Percentiles rank a stretch among this genome's conserved stretches.
Conservation (phyloP, 2,888 invertebrate species). For the Chesias legatella region DNA sequence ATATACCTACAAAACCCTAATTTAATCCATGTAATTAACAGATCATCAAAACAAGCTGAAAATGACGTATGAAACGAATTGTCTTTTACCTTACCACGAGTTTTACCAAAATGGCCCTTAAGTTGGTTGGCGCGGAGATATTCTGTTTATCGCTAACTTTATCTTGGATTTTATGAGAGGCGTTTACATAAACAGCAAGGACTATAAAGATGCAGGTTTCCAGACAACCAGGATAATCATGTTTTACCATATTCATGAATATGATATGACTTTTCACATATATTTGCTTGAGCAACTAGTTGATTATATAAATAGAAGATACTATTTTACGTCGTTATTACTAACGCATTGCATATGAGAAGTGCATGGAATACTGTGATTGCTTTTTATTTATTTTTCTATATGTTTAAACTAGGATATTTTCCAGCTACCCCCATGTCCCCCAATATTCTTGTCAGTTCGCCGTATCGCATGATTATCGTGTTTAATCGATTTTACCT, state of each 20-base stretch:
- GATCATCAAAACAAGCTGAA: slow-evolving; percentile 5
- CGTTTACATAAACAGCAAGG: slow-evolving; percentile 18
- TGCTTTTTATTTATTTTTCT: too few species aligned
- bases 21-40: slow-evolving; percentile 2
- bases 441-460: too few species aligned
- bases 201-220: slow-evolving; percentile 7
- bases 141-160: slow-evolving; percentile 19
- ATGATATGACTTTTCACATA: not conserved
- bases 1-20: too few species aligned
- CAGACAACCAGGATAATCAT: slow-evolving; percentile 1
- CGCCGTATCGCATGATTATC: too few species aligned
- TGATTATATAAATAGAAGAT: slow-evolving; percentile 1
- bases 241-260: slow-evolving; percentile 1
- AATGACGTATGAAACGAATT: too few species aligned
- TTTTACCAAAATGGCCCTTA: slow-evolving; percentile 10
- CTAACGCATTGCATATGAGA: too few species aligned
- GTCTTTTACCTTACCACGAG: too few species aligned
- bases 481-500: too few species aligned
- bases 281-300: not conserved
- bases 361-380: too few species aligned
- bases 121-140: slow-evolving; percentile 8
- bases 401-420: too few species aligned
- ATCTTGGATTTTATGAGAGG: slow-evolving; percentile 14
- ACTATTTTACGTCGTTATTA: not conserved
- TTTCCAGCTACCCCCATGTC: too few species aligned